Evolutionary conservation across 1,140 invertebrate species (phyloP).

Genomic region (Cephus cinctus): DNA sequence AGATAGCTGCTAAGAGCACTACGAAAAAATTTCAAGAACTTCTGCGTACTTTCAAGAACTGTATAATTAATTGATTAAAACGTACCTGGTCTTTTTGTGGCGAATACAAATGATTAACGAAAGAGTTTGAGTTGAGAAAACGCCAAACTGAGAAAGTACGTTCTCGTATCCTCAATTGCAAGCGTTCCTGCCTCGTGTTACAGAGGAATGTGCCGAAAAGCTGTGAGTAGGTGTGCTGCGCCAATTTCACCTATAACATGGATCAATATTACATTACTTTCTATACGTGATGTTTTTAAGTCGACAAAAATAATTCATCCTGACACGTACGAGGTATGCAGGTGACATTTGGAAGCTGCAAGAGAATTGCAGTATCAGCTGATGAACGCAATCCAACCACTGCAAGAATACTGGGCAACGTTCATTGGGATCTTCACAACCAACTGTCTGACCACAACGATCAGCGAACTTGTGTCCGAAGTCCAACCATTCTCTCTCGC

Average conservation of each 20-base stretch:
- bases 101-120: conserved; percentile 84
- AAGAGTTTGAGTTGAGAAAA: conserved; percentile 74
- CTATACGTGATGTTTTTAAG: background rate
- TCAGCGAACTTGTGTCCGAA: conserved; percentile 98
- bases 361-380: conserved; percentile 86
- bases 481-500: conserved; percentile 93
- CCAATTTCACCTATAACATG: conserved; percentile 84
- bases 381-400: conserved; percentile 96
- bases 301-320: background rate
- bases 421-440: conserved; percentile 85
- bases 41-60: conserved; percentile 1
- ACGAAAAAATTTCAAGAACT: background rate
- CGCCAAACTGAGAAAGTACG: conserved; percentile 86
- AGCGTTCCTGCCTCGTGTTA: conserved; percentile 80
- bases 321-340: conserved; percentile 79
- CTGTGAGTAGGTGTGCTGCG: conserved; percentile 92
- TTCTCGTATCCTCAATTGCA: conserved; percentile 65
- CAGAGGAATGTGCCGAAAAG: conserved; percentile 97
- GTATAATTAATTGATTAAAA: conserved; percentile 2
- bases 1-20: conserved; percentile 3
- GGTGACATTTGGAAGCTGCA: conserved; percentile 95
- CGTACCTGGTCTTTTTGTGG: conserved; percentile 56
- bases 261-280: conserved; percentile 9
- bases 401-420: conserved; percentile 95
- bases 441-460: conserved; percentile 83